phyloP scores from a whole-genome alignment of 1,140 invertebrate genomes.

The Atta cephalotes region DNA sequence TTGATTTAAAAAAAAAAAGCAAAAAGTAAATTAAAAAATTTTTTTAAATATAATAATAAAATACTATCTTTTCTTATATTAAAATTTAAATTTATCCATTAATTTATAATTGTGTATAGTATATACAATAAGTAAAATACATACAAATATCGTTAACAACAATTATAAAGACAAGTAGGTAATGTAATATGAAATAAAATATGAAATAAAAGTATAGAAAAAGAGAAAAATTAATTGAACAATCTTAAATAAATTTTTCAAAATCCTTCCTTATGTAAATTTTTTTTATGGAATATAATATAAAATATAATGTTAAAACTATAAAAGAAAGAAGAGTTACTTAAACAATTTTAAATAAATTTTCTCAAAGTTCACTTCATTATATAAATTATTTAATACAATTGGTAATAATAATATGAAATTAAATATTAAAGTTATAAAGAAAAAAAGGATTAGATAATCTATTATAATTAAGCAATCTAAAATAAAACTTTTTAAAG shows the following conservation, averaged over 20 bases:
- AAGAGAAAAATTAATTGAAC: neutral
- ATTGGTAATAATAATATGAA: too few species aligned
- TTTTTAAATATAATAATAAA: neutral
- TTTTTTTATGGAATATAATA: neutral
- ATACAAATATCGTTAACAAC: neutral
- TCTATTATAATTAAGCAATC: too few species aligned
- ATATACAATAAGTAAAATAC: neutral
- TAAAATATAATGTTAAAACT: neutral
- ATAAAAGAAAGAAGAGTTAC: too few species aligned
- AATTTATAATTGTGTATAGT: neutral
- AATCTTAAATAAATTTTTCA: neutral
- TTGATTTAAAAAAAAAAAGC: neutral
- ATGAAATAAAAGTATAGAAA: neutral
- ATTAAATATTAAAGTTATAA: too few species aligned
- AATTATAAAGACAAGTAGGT: neutral
- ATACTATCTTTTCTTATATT: neutral
- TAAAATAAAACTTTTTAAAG: too few species aligned
- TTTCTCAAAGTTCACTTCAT: too few species aligned
- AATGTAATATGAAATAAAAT: slow-evolving; percentile 1
- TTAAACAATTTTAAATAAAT: too few species aligned
- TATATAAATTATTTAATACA: too few species aligned
- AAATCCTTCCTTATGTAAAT: neutral
- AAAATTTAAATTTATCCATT: neutral
- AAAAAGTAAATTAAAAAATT: slow-evolving; percentile 4
- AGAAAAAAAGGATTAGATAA: too few species aligned